phyloP scores from a whole-genome alignment of 2,888 invertebrate genomes.

The Drosophila percnosoma region DNA sequence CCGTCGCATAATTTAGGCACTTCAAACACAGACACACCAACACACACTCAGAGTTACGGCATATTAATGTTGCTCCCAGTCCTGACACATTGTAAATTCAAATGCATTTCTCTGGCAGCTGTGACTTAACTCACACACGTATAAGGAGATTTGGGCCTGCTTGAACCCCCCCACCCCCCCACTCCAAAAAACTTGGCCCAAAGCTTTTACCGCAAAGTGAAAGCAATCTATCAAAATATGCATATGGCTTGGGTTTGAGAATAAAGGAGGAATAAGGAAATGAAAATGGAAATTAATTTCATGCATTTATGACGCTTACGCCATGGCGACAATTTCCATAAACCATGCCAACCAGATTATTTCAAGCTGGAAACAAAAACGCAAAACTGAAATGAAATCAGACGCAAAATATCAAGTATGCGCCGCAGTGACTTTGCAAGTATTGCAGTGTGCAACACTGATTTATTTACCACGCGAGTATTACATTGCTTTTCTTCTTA shows the following conservation, averaged over 20 bases:
- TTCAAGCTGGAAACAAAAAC: conserved; percentile 22
- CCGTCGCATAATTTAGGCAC: conserved; percentile 58
- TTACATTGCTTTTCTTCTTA: conserved; percentile 23
- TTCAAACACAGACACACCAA: conserved; percentile 22
- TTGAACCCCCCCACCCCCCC: background rate
- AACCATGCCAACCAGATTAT: conserved; percentile 44
- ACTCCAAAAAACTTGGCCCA: conserved; percentile 33
- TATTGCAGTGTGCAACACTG: conserved; percentile 45
- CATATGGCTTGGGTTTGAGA: conserved; percentile 20
- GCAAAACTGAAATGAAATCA: conserved; percentile 19
- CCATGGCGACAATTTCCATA: conserved; percentile 69
- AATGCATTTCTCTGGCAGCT: conserved; percentile 76
- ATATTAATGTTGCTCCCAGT: conserved; percentile 66
- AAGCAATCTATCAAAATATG: conserved; percentile 75
- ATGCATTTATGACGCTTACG: conserved; percentile 70
- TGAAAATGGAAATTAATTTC: conserved; percentile 67
- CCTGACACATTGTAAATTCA: conserved; percentile 79
- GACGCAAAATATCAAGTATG: conserved; percentile 51
- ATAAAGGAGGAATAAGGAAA: conserved; percentile 13
- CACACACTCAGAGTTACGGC: conserved; percentile 30
- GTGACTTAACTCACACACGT: conserved; percentile 35
- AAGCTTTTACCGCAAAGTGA: conserved; percentile 74
- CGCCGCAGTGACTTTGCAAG: conserved; percentile 43
- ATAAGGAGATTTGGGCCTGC: background rate
- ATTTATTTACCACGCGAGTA: conserved; percentile 66